Conservation (phyloP, 2,797 vertebrate genomes). For the Enteromius radiatus region DNA sequence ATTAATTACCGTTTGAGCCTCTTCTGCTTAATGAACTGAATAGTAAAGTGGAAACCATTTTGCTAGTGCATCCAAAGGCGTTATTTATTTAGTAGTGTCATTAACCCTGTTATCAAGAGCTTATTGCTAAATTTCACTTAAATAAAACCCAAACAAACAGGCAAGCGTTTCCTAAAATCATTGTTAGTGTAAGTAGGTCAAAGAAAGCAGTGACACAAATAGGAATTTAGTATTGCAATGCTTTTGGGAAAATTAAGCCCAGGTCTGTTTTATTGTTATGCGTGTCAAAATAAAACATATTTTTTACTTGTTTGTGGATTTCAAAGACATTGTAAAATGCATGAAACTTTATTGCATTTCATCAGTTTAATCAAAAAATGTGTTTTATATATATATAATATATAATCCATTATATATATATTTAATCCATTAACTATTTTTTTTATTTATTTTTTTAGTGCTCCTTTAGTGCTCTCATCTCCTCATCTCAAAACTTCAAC, state of each 20-base stretch:
- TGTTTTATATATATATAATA: neutral
- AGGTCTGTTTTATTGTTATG: neutral
- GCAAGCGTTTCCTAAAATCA: neutral
- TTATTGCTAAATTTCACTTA: neutral
- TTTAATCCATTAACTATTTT: too few species aligned
- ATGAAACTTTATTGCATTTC: neutral
- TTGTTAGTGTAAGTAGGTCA: neutral
- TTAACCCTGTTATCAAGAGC: constrained; percentile 10
- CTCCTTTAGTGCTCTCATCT: constrained; percentile 35
- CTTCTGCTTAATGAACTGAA: constrained; percentile 40
- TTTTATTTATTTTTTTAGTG: constrained; percentile 7
- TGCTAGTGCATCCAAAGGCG: neutral
- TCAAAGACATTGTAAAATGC: neutral
- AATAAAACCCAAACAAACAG: neutral
- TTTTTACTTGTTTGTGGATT: neutral
- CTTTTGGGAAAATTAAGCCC: neutral
- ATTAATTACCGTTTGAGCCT: constrained; percentile 18
- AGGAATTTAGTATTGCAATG: neutral
- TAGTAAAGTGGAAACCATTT: constrained; percentile 65
- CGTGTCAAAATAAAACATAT: too few species aligned
- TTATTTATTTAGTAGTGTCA: constrained; percentile 38
- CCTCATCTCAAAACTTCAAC: constrained; percentile 20
- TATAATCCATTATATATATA: too few species aligned
- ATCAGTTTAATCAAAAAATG: too few species aligned
- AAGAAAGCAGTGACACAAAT: neutral